Percentiles rank a stretch among this genome's conserved stretches.
Conservation (phyloP, 2,113 vertebrate genomes). For the Myotis brandtii region DNA sequence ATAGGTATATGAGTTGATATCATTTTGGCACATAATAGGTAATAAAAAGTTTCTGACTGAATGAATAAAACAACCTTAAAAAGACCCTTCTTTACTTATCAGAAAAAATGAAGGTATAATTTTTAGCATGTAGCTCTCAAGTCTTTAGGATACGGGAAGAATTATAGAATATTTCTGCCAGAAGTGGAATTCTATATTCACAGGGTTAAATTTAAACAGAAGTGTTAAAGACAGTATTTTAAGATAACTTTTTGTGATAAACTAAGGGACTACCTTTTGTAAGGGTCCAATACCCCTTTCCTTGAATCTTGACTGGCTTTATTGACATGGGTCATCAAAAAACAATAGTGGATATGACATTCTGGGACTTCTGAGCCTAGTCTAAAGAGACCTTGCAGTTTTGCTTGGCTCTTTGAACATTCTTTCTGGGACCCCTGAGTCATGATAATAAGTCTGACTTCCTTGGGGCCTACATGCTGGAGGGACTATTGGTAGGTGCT, state of each 20-base stretch:
- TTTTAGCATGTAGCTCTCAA: not conserved
- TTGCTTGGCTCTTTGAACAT: not conserved
- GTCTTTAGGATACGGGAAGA: constrained; percentile 10
- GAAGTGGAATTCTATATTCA: not conserved
- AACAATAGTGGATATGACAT: not conserved
- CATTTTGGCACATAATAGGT: not conserved
- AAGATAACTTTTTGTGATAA: not conserved
- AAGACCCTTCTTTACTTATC: not conserved
- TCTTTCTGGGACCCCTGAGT: not conserved
- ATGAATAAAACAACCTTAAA: constrained; percentile 14
- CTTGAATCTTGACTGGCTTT: not conserved
- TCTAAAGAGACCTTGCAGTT: not conserved
- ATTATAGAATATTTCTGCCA: not conserved
- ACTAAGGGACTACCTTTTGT: no score
- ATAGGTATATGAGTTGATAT: not conserved
- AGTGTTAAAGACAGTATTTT: not conserved
- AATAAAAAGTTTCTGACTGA: constrained; percentile 33
- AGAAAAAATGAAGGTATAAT: not conserved
- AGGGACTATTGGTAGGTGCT: not conserved
- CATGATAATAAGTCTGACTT: not conserved
- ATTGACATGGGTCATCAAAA: not conserved
- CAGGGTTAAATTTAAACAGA: not conserved
- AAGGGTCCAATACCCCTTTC: not conserved
- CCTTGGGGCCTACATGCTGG: not conserved
- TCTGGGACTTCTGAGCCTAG: not conserved